Conservation (phyloP, 2,888 invertebrate species). For the Eupithecia vulgata region DNA sequence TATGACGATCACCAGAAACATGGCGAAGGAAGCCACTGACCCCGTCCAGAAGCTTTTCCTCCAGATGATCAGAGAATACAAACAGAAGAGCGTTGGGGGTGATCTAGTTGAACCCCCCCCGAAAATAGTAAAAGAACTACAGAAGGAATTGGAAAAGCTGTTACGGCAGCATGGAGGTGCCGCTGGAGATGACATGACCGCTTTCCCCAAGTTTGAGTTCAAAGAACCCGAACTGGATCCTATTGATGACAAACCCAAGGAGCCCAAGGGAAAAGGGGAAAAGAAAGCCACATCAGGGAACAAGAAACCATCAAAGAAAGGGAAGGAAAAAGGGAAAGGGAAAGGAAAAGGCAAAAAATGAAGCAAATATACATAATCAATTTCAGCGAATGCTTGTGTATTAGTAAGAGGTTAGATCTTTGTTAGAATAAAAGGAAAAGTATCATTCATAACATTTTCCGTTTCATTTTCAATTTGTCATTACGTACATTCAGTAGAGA, state of each 20-base stretch:
- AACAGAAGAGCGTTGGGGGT: conserved; percentile 77
- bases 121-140: conserved; percentile 88
- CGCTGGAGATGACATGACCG: conserved; percentile 91
- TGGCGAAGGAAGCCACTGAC: neutral
- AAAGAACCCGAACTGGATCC: conserved; percentile 88
- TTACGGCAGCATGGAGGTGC: conserved; percentile 91
- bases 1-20: neutral
- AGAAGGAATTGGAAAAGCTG: conserved; percentile 91
- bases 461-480: neutral
- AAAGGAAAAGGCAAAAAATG: neutral
- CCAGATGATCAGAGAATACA: conserved; percentile 11
- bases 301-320: too few species aligned
- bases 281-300: too few species aligned
- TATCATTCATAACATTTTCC: neutral
- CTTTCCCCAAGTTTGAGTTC: conserved; percentile 95
- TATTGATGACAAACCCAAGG: conserved; percentile 76
- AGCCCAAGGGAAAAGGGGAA: conserved; percentile 28
- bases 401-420: neutral
- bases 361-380: neutral
- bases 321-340: too few species aligned
- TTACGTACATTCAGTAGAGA: neutral
- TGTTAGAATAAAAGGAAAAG: neutral
- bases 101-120: conserved; percentile 93
- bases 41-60: conserved; percentile 8
- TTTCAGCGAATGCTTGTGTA: neutral